Base-by-base conservation (phyloP, 2,113 vertebrate genomes). In the Bothrops jararaca region DNA sequence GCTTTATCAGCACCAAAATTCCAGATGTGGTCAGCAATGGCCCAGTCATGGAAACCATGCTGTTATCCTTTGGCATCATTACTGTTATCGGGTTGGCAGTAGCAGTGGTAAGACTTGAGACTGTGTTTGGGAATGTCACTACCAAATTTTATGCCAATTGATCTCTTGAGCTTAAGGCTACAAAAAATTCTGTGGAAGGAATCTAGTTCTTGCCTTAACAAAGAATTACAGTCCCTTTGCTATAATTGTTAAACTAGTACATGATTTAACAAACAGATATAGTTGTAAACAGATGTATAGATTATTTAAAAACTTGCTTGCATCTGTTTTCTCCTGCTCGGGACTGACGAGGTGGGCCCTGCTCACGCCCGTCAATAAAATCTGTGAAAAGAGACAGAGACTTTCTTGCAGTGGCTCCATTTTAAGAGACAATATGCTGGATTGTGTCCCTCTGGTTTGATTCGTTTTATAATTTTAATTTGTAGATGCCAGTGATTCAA, bases 21-120 rank as follows among this genome's bases (percentile, higher is more conserved):
- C 98, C 98, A 15, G 97, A 98, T 24, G 92, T 96, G 42, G 94
- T 97, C 42, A 97, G 95, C 4, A 96, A 97, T 42, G 95, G 98
- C 5, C 94, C 98, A 0, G 93, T 98, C 12, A 97, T 99, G 97
- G 98, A 98, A 94, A 98, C 99, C 93, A 97, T 99, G 97, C 98
- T 99, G 9, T 96, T 99, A 13, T 99, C 99, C 52, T 98, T 99
- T 69, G 99, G 99, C 89, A 98, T 99, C 97, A 98, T 99, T 97
- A 99, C 98, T 23, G 97, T 99, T 94, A 98, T 99, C 69, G 99
- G 98, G 26, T 96, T 99, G 97, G 98, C 98, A 42, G 97, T 99
- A 95, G 98, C 98, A 7, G 96, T 99, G 98, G 99, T 99, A 97
- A 98, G 99, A 96, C 24, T 93, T n/a, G 64, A 24, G 54, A 56